Evolutionary conservation across 1,140 invertebrate species (phyloP).

Genomic region (Medauroidea extradentata): DNA sequence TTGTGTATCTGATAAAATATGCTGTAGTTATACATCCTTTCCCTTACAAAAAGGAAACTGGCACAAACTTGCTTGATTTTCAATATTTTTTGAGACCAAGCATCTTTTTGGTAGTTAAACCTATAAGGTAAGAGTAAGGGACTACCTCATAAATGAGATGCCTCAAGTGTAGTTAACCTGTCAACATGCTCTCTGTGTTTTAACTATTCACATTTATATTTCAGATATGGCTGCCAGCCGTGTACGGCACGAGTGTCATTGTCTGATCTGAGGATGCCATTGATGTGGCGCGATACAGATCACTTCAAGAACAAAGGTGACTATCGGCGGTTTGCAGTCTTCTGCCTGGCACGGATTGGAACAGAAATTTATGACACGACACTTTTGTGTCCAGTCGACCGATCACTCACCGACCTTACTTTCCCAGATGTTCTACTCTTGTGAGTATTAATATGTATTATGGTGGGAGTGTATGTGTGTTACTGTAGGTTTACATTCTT

Average conservation of each 20-base stretch:
- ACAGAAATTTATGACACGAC: slow-evolving; percentile 66
- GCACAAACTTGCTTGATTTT: no score
- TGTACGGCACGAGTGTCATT: slow-evolving; percentile 47
- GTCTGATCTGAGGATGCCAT: slow-evolving; percentile 61
- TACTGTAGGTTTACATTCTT: no score
- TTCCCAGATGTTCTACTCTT: slow-evolving; percentile 66
- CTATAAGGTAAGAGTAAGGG: no score
- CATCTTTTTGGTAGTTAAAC: no score
- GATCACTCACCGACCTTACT: slow-evolving; percentile 64
- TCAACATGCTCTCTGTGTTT: no score
- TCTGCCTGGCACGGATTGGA: slow-evolving; percentile 62
- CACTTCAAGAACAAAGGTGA: slow-evolving; percentile 72
- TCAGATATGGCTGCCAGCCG: slow-evolving; percentile 23
- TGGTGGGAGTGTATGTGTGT: background rate
- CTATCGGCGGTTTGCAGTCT: slow-evolving; percentile 65
- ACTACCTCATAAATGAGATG: no score
- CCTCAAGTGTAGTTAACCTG: no score
- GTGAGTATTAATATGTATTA: slow-evolving; percentile 48
- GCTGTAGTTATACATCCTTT: no score
- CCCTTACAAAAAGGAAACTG: no score
- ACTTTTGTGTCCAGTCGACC: slow-evolving; percentile 61
- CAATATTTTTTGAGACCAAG: no score
- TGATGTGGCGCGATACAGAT: slow-evolving; percentile 69
- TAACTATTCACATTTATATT: no score
- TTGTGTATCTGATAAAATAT: no score